Conservation (phyloP, 2,113 vertebrate species). For the Chamaetylas fuelleborni region DNA sequence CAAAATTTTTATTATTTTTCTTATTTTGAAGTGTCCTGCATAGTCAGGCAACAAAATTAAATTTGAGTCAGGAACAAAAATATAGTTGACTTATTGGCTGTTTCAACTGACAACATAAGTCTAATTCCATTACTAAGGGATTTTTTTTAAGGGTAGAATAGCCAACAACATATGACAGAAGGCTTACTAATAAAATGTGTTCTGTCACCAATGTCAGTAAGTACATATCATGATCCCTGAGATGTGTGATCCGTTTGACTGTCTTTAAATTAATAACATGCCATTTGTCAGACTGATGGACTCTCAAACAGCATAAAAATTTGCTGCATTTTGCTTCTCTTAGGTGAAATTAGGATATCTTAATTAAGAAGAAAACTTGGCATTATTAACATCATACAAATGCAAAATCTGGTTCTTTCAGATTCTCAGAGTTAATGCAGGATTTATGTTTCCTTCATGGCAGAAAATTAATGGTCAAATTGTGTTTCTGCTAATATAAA, state of each 20-base stretch:
- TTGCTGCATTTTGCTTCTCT: neutral
- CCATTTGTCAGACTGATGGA: constrained; percentile 4
- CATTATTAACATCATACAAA: neutral
- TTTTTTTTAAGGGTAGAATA: neutral
- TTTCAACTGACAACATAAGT: neutral
- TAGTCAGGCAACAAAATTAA: neutral
- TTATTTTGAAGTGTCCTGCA: neutral
- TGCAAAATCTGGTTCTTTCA: neutral
- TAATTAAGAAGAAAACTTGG: neutral
- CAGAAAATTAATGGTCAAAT: neutral
- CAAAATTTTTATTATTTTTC: neutral
- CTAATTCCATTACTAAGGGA: neutral
- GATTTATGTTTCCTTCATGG: neutral
- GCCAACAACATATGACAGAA: neutral
- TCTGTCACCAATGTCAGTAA: constrained; percentile 29
- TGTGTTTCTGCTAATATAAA: neutral
- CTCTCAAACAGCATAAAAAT: neutral
- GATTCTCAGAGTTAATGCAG: neutral
- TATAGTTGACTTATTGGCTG: neutral
- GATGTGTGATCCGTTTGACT: constrained; percentile 24
- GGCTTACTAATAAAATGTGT: constrained; percentile 40
- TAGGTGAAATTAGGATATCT: neutral
- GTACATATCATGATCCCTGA: neutral
- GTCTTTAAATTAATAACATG: constrained; percentile 25
- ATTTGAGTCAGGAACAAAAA: neutral